Percentiles rank a stretch among this genome's conserved stretches.
Conservation (phyloP, 2,797 vertebrate genomes). For the Distichodus sexfasciatus region DNA sequence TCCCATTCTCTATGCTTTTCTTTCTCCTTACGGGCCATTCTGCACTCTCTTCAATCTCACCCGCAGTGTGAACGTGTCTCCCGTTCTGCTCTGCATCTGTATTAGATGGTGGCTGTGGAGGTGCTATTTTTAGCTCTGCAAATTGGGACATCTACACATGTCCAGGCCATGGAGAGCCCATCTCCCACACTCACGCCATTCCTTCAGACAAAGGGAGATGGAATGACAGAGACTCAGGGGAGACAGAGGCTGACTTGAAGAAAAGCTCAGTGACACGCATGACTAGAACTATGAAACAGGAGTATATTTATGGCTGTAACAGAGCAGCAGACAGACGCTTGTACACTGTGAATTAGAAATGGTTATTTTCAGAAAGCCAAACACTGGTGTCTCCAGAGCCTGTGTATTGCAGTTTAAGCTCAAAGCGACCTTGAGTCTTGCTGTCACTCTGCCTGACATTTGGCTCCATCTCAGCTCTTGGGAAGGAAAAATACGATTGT, state of each 20-base stretch:
- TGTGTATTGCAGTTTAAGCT: slow-evolving; percentile 15
- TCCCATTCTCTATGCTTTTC: neutral
- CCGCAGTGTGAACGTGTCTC: slow-evolving; percentile 7
- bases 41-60: neutral
- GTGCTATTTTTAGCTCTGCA: slow-evolving; percentile 64
- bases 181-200: slow-evolving; percentile 1
- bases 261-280: neutral
- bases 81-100: slow-evolving; percentile 19
- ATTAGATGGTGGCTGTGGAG: slow-evolving; percentile 41
- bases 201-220: neutral
- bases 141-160: slow-evolving; percentile 62
- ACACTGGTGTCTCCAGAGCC: slow-evolving; percentile 5
- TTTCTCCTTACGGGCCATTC: neutral
- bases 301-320: neutral
- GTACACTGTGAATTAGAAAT: neutral
- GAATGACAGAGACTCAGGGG: neutral
- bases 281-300: neutral
- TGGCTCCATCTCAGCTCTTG: neutral
- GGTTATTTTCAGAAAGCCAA: slow-evolving; percentile 10
- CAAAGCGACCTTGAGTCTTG: slow-evolving; percentile 35
- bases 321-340: neutral
- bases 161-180: slow-evolving; percentile 44
- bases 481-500: slow-evolving; percentile 5
- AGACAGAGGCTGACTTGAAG: too few species aligned
- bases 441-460: neutral